These are phyloP conservation scores for Parnassius glacialis DNA, from an alignment of 2,888 invertebrate genomes.

Conservation along the genomic window DNA sequence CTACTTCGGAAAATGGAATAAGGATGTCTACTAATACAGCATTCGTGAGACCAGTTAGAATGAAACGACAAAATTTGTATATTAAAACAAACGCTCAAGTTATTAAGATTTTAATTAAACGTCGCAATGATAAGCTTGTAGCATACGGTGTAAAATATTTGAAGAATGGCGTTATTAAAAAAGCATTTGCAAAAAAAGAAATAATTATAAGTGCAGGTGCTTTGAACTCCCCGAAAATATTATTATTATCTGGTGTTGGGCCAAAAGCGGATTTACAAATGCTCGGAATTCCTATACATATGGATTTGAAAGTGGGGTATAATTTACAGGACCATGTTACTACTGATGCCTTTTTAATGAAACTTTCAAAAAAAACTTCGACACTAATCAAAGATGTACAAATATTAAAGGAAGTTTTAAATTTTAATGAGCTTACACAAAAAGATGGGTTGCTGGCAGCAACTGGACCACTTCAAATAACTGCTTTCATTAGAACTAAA, in stretches of 20 bases:
- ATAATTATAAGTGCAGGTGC: conserved; percentile 81
- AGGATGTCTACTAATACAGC: conserved; percentile 83
- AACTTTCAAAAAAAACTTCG: conserved; percentile 73
- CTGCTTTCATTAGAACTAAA: conserved; percentile 76
- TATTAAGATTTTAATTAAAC: conserved; percentile 78
- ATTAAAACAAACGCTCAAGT: conserved; percentile 76
- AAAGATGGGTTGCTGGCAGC: conserved; percentile 70
- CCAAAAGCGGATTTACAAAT: conserved; percentile 69
- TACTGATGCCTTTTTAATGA: conserved; percentile 74
- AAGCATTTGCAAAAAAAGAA: conserved; percentile 74
- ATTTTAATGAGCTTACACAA: conserved; percentile 47
- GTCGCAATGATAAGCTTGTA: conserved; percentile 33
- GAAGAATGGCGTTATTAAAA: conserved; percentile 40
- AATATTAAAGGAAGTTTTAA: conserved; percentile 55
- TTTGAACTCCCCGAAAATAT: conserved; percentile 81
- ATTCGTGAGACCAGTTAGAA: conserved; percentile 82
- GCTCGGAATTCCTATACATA: conserved; percentile 74
- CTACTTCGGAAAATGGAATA: conserved; percentile 78
- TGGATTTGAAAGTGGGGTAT: conserved; percentile 84
- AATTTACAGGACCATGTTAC: conserved; percentile 88
- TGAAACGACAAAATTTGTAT: conserved; percentile 68
- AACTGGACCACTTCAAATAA: conserved; percentile 78
- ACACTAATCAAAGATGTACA: conserved; percentile 58
- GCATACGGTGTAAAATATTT: conserved; percentile 56
- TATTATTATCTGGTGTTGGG: conserved; percentile 84